Evolutionary conservation across 1,140 invertebrate genomes (phyloP).

Genomic region (Cyphomyrmex costatus): DNA sequence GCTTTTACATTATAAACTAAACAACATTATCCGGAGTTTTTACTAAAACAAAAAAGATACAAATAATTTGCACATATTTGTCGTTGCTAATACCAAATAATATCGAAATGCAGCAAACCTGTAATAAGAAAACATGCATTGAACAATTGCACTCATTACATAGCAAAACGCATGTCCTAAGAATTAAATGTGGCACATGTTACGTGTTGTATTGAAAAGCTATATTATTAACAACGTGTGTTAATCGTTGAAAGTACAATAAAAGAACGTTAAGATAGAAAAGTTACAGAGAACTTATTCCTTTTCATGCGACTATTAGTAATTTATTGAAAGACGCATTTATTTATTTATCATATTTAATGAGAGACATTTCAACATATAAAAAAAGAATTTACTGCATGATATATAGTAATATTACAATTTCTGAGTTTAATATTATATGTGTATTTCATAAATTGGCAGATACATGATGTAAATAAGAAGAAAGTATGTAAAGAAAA

Average conservation of each 20-base stretch:
- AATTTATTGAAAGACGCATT: too few species aligned
- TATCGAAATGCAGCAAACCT: conserved; percentile 50
- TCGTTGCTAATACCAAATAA: conserved; percentile 61
- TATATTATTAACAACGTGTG: conserved; percentile 9
- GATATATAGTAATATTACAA: conserved; percentile 44
- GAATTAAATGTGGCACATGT: conserved; percentile 12
- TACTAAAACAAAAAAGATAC: conserved; percentile 39
- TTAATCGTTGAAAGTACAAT: background rate
- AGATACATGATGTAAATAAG: conserved; percentile 43
- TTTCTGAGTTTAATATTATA: conserved; percentile 32
- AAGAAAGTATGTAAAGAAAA: conserved; percentile 44
- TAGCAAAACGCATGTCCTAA: conserved; percentile 25
- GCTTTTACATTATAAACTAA: conserved; percentile 23
- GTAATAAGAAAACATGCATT: conserved; percentile 38
- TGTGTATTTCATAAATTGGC: conserved; percentile 16
- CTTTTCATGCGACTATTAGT: background rate
- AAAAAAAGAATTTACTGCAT: conserved; percentile 28
- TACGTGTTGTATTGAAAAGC: background rate
- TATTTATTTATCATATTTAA: conserved; percentile 30
- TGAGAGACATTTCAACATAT: conserved; percentile 37
- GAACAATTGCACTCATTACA: conserved; percentile 27
- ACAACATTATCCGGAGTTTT: conserved; percentile 9
- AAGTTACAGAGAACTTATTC: background rate
- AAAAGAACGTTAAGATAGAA: conserved; percentile 16
- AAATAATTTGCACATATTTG: conserved; percentile 56